phyloP scores from a whole-genome alignment of 2,113 vertebrate genomes.

The Donacobius atricapilla region DNA sequence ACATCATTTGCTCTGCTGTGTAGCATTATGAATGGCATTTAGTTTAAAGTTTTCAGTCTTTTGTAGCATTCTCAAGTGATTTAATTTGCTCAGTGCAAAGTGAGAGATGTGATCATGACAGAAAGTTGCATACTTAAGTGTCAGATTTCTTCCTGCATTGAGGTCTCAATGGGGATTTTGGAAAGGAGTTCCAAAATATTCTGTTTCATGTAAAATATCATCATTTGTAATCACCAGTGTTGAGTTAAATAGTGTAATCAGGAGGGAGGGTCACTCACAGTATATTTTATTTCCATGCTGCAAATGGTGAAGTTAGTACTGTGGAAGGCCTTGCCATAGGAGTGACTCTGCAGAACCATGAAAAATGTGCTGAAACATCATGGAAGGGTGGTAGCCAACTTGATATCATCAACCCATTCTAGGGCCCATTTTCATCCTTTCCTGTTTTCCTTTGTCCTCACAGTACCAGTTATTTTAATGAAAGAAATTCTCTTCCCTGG shows the following conservation, averaged over 20 bases:
- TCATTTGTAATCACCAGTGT: neutral
- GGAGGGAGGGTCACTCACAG: neutral
- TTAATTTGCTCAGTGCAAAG: slow-evolving; percentile 63
- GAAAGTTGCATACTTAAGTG: slow-evolving; percentile 50
- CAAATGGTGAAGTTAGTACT: neutral
- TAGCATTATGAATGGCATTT: slow-evolving; percentile 63
- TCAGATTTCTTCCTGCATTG: slow-evolving; percentile 7
- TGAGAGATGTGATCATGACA: slow-evolving; percentile 59
- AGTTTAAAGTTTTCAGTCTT: slow-evolving; percentile 67
- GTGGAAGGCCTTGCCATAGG: neutral
- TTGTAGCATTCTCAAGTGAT: slow-evolving; percentile 57
- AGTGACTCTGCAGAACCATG: neutral
- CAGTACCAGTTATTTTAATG: neutral
- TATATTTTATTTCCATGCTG: neutral
- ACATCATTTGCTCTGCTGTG: slow-evolving; percentile 51
- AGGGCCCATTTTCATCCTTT: neutral
- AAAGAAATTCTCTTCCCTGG: neutral
- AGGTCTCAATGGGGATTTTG: slow-evolving; percentile 27
- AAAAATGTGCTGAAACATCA: neutral
- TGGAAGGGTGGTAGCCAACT: neutral
- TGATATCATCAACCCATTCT: fast-evolving
- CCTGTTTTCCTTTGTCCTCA: neutral
- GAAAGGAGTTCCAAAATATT: slow-evolving; percentile 18
- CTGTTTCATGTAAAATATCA: neutral
- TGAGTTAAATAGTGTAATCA: slow-evolving; percentile 8